phyloP scores from a whole-genome alignment of 2,797 vertebrate species.

The Morelia viridis region DNA sequence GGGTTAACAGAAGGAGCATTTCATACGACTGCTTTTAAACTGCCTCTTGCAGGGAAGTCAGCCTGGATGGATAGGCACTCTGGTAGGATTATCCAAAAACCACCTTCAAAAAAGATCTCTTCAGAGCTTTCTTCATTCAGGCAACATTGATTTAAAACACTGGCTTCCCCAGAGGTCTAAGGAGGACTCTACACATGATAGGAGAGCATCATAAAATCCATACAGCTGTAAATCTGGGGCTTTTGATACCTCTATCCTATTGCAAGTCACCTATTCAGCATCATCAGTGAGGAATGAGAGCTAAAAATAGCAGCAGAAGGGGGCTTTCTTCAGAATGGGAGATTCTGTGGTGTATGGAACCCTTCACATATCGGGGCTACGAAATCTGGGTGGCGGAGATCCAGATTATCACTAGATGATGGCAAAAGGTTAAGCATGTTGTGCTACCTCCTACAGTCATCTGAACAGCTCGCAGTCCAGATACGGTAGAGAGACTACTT shows the following conservation, averaged over 20 bases:
- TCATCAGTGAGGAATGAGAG: background rate
- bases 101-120: background rate
- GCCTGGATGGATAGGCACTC: slow-evolving; percentile 28
- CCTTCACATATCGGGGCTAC: background rate
- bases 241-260: slow-evolving; percentile 19
- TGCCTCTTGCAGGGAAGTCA: slow-evolving; percentile 3
- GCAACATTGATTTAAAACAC: background rate
- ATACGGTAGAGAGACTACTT: background rate
- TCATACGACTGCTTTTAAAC: background rate
- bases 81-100: slow-evolving; percentile 18
- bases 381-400: no score
- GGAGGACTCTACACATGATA: fast-evolving
- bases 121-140: slow-evolving; percentile 1
- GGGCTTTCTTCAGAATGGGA: background rate
- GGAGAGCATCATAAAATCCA: background rate
- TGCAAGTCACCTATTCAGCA: slow-evolving; percentile 24
- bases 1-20: slow-evolving; percentile 24
- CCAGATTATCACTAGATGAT: background rate
- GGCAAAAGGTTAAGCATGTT: background rate
- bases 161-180: background rate
- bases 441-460: background rate
- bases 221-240: background rate
- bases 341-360: background rate
- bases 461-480: background rate
- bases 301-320: background rate